phyloP scores from a whole-genome alignment of 2,797 vertebrate species.

The Syndactyla subalaris region DNA sequence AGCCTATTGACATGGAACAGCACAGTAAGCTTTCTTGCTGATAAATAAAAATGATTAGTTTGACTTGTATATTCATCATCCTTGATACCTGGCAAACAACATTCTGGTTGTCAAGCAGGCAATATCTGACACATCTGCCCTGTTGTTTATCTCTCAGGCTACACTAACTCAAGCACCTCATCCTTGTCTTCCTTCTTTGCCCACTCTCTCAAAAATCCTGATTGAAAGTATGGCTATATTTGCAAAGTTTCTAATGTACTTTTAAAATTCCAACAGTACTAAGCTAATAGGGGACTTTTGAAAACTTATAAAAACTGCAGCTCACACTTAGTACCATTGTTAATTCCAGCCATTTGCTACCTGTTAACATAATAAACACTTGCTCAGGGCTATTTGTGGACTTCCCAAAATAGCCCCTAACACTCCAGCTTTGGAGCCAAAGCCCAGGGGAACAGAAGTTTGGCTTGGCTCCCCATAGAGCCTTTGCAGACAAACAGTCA shows the following conservation, averaged over 20 bases:
- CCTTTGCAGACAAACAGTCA: neutral
- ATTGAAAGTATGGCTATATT: neutral
- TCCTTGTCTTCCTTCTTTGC: neutral
- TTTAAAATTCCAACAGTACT: neutral
- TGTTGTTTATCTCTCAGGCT: conserved; percentile 58
- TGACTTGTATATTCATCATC: conserved; percentile 40
- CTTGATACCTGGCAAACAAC: conserved; percentile 11
- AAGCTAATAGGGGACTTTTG: neutral
- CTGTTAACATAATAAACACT: conserved; percentile 17
- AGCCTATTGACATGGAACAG: neutral
- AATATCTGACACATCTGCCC: conserved; percentile 63
- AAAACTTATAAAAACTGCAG: neutral
- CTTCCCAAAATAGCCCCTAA: conserved; percentile 26
- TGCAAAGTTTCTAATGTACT: neutral
- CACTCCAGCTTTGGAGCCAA: neutral
- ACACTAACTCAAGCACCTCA: neutral
- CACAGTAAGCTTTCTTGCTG: conserved; percentile 9
- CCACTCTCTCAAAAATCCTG: neutral
- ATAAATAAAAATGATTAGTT: neutral
- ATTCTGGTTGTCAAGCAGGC: conserved; percentile 54
- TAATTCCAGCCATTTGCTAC: neutral
- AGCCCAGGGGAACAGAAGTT: neutral
- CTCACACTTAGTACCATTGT: neutral
- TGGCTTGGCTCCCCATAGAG: neutral
- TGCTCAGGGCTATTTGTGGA: neutral